Base-by-base conservation (phyloP, 1,140 invertebrate genomes). In the Brachionus calyciflorus region DNA sequence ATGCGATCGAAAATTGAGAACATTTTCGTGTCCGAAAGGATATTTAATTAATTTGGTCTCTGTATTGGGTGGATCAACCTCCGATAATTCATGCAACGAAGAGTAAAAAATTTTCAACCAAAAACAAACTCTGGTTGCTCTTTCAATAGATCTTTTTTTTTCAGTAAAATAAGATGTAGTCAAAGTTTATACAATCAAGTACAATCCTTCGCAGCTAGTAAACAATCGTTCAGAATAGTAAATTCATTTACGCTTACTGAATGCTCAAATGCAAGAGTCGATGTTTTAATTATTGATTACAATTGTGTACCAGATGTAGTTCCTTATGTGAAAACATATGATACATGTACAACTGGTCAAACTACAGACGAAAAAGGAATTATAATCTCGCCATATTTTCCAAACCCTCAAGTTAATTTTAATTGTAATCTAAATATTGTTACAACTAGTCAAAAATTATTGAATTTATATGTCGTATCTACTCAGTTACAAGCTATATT, bases 251-350 rank as follows among this genome's bases (percentile, higher is more conserved):
- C 33, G 3, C 24, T 73, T n/a, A 73, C 46, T 5, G 30, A 37
- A 12, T 73, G 69, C n/a, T 51, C 46, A n/a, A 33, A 51, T 24
- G 51, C 46, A 26, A 40, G 46, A 51, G 26, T 46, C 10, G 33
- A 49, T 51, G 26, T 51, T 26, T 10, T 73, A 41, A 49, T 24
- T 3, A 73, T 73, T 55, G 69, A 73, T 26, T 73, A 51, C 24
- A 73, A 73, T 55, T 73, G 69, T n/a, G 48, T 73, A 9, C 69
- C 69, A 0, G 69, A 73, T 21, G 30, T 17, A 14, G 69, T 73
- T 21, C 26, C 48, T 17, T 73, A 73, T 51, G 69, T 73, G 3
- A 30, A 30, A 49, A 19, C 46, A 6, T 73, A n/a, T 55, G 46
- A 73, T 12, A 17, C 21, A 55, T 73, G 69, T 53, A 26, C 44